Conservation (phyloP, 2,113 vertebrate genomes). For the Talpa occidentalis region DNA sequence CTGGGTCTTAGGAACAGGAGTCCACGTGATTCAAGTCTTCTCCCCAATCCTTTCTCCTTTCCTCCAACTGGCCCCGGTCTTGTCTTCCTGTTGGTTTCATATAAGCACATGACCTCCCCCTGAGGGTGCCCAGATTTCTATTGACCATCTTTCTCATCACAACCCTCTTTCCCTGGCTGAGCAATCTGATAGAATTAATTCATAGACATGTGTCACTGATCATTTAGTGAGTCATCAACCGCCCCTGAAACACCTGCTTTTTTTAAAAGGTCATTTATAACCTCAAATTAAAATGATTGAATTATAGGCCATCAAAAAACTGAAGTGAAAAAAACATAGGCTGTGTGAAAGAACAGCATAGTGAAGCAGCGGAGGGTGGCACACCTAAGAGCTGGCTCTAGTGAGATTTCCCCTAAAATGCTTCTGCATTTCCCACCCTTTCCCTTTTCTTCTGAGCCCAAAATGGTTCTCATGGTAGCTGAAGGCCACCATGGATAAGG, state of each 20-base stretch:
- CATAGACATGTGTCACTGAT: not conserved
- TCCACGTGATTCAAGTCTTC: not conserved
- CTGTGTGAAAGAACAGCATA: not conserved
- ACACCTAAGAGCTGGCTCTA: not conserved
- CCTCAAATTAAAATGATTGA: conserved; percentile 53
- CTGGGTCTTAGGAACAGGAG: not conserved
- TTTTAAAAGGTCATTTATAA: conserved; percentile 57
- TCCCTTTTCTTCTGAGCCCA: not conserved
- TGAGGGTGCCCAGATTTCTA: not conserved
- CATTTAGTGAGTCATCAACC: conserved; percentile 45
- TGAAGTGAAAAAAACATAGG: conserved; percentile 39
- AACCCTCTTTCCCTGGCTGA: not conserved
- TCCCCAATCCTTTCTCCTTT: not conserved
- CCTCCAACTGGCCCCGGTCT: not conserved
- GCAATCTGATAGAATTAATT: not conserved
- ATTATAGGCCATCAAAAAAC: conserved; percentile 16
- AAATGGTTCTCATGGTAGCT: not conserved
- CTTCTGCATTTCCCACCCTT: not conserved
- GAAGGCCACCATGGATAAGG: not conserved
- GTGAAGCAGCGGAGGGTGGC: too few species aligned
- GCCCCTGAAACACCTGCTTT: conserved; percentile 42
- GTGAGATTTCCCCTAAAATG: not conserved
- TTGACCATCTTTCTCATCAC: not conserved
- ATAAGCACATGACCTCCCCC: not conserved
- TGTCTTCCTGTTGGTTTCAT: not conserved